Percentiles rank a stretch among this genome's conserved stretches.
phyloP scores from a whole-genome alignment of 1,140 invertebrate species.

The Aethina tumida region DNA sequence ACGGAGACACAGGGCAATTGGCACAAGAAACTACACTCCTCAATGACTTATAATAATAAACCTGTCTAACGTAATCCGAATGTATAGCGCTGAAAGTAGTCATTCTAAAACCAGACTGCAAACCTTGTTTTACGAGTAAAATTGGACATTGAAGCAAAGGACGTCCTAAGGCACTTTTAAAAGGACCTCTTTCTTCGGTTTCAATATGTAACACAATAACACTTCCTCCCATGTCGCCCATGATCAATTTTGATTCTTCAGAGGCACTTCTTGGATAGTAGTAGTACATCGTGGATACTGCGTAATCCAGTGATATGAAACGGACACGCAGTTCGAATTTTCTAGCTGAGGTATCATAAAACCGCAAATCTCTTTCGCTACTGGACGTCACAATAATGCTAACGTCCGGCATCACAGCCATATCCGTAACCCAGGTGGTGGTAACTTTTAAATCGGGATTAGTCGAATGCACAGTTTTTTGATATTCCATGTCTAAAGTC shows the following conservation, averaged over 20 bases:
- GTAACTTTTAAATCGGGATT: slow-evolving; percentile 46
- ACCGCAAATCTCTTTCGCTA: slow-evolving; percentile 55
- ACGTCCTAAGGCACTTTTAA: slow-evolving; percentile 48
- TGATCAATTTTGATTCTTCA: slow-evolving; percentile 48
- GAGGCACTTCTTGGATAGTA: slow-evolving; percentile 45
- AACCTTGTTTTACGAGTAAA: background rate
- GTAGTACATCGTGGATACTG: slow-evolving; percentile 50
- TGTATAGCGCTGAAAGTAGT: slow-evolving; percentile 46
- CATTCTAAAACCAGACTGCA: slow-evolving; percentile 26
- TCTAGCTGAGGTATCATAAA: slow-evolving; percentile 59
- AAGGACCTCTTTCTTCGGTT: slow-evolving; percentile 47
- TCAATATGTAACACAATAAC: slow-evolving; percentile 51
- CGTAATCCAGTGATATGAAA: slow-evolving; percentile 46
- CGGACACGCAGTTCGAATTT: slow-evolving; percentile 54
- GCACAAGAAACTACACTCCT: slow-evolving; percentile 38
- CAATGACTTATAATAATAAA: slow-evolving; percentile 45
- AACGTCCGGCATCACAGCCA: slow-evolving; percentile 57
- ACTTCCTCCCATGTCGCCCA: slow-evolving; percentile 56
- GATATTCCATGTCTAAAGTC: slow-evolving; percentile 50
- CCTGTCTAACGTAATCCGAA: slow-evolving; percentile 46
- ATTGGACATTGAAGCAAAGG: slow-evolving; percentile 41
- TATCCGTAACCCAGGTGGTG: slow-evolving; percentile 52
- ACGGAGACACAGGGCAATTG: slow-evolving; percentile 36
- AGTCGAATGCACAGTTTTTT: slow-evolving; percentile 46
- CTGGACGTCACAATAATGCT: slow-evolving; percentile 57